A percentile compares a stretch with the other conserved stretches of the same genome.
Conservation (phyloP, 2,888 invertebrate genomes). For the Sicus ferrugineus region DNA sequence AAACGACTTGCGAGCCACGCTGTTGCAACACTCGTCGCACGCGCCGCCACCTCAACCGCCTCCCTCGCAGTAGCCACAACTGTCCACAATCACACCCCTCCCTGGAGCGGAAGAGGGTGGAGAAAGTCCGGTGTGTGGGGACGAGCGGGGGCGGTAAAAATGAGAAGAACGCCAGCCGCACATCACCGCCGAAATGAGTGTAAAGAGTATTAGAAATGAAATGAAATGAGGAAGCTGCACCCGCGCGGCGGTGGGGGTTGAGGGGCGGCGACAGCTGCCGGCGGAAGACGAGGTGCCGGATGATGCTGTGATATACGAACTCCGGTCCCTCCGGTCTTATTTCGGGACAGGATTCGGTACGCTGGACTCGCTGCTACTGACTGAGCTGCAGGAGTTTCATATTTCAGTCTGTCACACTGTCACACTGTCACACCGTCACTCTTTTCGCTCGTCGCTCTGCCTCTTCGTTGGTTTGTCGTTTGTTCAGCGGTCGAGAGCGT, state of each 20-base stretch:
- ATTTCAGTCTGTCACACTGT: background rate
- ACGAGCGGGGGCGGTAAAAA: too few species aligned
- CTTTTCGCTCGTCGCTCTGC: background rate
- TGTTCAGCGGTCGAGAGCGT: background rate
- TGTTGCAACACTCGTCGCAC: constrained; percentile 10
- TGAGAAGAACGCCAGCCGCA: constrained; percentile 6
- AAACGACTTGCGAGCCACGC: constrained; percentile 10
- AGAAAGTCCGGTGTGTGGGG: too few species aligned
- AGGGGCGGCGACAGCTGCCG: background rate
- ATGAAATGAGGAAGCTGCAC: background rate
- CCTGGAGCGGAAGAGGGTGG: too few species aligned
- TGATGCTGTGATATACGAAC: constrained; percentile 21
- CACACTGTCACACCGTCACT: background rate
- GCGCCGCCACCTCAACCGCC: background rate
- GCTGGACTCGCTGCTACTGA: constrained; percentile 1
- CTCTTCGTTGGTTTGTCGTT: background rate
- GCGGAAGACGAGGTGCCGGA: background rate
- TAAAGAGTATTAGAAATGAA: constrained; percentile 26
- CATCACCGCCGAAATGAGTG: constrained; percentile 20
- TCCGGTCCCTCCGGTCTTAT: constrained; percentile 24
- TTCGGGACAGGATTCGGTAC: constrained; percentile 18
- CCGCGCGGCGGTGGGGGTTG: background rate
- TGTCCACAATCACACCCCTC: background rate
- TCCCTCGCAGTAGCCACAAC: background rate
- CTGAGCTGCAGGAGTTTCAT: too few species aligned